Base-by-base conservation (phyloP, 2,113 vertebrate genomes). In the Cebus imitator region DNA sequence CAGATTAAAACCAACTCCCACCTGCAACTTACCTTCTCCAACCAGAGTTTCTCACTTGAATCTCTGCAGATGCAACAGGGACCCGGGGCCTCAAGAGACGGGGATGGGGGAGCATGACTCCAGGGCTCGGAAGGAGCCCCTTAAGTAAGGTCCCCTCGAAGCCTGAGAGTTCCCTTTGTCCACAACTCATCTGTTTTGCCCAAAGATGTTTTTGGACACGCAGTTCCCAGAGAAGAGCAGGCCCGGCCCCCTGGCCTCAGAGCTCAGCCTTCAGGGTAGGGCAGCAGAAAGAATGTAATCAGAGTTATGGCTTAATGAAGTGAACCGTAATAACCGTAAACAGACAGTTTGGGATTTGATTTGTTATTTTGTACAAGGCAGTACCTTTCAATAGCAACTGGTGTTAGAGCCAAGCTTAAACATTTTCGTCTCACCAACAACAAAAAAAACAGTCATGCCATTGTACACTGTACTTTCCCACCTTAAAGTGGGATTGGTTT, bases 221-320 rank as follows among this genome's bases (percentile, higher is more conserved):
- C n/a, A 93, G 73, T 95, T 95, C 87, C 57, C 70, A 90, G 85
- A 90, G 50, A 80, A 76, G 72, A 79, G 83, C 11, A 7, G 45
- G 83, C 90, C 57, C 16, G 30, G 92, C 30, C 83, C 76, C 76
- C 70, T 57, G 83, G 75, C 76, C 91, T 91, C 91, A 8, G 27
- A 87, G 80, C 91, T 97, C 95, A 89, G 90, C 91, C 97, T 91
- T 80, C 79, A 5, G 92, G 96, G 98, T 76, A 95, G 17, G 91
- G 64, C 78, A 84, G 91, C 68, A 97, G 91, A 96, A 97, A 97
- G 95, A 98, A 98, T 97, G 95, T 79, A 87, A 98, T 94, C 90
- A 90, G 96, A 93, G 92, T 91, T 97, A 97, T 97, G 96, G 81
- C 97, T 98, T 97, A 95, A 94, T 94, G 80, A 98, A 96, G 93